phyloP scores from a whole-genome alignment of 2,888 invertebrate species.

The Euzetes globulus region DNA sequence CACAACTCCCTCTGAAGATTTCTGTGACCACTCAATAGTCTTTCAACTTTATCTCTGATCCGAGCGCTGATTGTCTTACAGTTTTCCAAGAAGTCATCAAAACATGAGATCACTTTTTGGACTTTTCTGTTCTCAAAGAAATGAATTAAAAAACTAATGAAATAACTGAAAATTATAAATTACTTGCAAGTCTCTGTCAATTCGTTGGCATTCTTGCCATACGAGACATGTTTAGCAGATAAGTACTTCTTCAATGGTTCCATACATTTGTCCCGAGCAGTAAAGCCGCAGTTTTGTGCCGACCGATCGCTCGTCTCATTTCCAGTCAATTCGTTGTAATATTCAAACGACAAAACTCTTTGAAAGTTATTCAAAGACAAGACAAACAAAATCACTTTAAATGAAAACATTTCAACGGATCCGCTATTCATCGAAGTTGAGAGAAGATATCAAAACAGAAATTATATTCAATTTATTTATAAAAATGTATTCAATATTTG shows the following conservation, averaged over 20 bases:
- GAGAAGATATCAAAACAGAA: too few species aligned
- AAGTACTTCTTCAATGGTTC: constrained; percentile 2
- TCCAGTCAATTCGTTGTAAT: not conserved
- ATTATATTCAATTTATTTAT: too few species aligned
- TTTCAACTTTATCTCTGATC: not conserved
- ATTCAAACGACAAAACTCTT: not conserved
- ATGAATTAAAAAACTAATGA: not conserved
- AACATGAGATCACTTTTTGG: constrained; percentile 2
- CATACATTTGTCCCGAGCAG: not conserved
- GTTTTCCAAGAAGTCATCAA: not conserved
- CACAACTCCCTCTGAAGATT: not conserved
- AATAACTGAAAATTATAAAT: not conserved
- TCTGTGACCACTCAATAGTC: not conserved
- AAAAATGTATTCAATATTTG: too few species aligned
- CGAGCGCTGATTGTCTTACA: not conserved
- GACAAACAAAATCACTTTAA: not conserved
- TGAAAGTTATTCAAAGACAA: not conserved
- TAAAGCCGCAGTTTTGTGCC: not conserved
- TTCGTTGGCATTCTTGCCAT: not conserved
- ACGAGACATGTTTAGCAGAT: not conserved
- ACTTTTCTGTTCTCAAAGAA: not conserved
- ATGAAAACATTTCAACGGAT: not conserved
- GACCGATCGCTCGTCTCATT: not conserved
- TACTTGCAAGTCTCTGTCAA: not conserved
- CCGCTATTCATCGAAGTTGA: too few species aligned